Percentiles rank a stretch among this genome's conserved stretches.
These are phyloP conservation scores for Rhynchomys soricoides DNA, from an alignment of 2,113 vertebrate genomes.

Conservation along the genomic window DNA sequence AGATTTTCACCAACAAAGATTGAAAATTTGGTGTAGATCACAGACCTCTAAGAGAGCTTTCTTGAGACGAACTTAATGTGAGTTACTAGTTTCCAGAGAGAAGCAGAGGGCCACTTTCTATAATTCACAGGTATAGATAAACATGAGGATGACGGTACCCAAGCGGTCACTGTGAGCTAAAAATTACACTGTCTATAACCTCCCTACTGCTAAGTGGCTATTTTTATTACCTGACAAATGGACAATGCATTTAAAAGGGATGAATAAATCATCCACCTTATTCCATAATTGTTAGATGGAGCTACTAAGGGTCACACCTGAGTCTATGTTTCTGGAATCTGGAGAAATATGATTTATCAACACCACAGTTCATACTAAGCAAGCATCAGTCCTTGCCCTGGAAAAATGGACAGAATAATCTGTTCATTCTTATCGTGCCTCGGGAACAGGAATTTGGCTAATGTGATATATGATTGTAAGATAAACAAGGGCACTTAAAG, in stretches of 20 bases:
- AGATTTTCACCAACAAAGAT: background rate
- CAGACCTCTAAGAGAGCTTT: background rate
- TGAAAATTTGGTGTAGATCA: background rate
- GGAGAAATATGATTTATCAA: background rate
- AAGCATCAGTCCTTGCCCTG: background rate
- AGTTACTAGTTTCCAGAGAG: slow-evolving; percentile 22
- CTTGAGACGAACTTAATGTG: background rate
- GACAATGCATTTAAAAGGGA: background rate
- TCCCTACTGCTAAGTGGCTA: background rate
- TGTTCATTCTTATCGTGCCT: background rate
- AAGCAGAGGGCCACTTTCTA: background rate
- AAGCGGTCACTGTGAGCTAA: background rate
- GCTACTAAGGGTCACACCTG: background rate
- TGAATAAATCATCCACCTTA: background rate
- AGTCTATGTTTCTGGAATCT: slow-evolving; percentile 35
- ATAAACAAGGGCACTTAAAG: background rate
- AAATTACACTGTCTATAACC: background rate
- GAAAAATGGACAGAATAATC: background rate
- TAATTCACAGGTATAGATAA: background rate
- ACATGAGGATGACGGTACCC: background rate
- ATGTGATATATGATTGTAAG: background rate
- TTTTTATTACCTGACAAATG: background rate
- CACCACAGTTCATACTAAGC: background rate
- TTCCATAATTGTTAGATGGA: background rate
- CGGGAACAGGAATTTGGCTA: slow-evolving; percentile 19